Evolutionary conservation across 1,140 invertebrate species (phyloP), one percentile per base, ranked within the genome.

Genomic region (Sinonovacula constricta): DNA sequence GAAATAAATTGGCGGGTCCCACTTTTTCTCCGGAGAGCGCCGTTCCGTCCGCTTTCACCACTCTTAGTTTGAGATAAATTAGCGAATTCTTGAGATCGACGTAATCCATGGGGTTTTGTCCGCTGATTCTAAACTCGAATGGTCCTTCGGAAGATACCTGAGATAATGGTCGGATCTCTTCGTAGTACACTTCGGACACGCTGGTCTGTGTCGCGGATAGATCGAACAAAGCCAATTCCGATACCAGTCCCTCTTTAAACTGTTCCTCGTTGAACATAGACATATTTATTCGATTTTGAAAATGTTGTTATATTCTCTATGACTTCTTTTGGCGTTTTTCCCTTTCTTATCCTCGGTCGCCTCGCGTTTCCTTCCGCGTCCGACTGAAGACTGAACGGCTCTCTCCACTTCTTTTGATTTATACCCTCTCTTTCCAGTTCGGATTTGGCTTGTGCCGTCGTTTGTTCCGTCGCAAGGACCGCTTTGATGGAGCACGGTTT

Each of bases 41-140:
- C 28, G 60, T 63, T 15, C 31, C n/a, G 18, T 63, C 31, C 5
- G 60, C 31, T 34, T 63, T 33, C 3, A 63, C 33, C 24, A 63
- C 31, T 63, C 31, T 34, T 2, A 34, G 3, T 63, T 63, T 63
- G 2, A 63, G 66, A 30, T 39, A 65, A 12, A 53, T 53, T 63
- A 28, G 24, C n/a, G 45, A 31, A 51, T 53, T 51, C 33, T 68
- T 68, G 12, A 68, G 24, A 31, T 68, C 66, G 5, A 68, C 4
- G 54, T 68, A 68, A 34, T 68, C 45, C 66, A 68, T 28, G 3
- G 66, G 54, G 28, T 54, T 51, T 54, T 68, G 51, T 1, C 68
- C 54, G 54, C 60, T 63, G 18, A 81, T 76, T 26, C 28, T 45
- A 60, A 81, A 77, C 53, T n/a, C n/a, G n/a, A n/a, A n/a, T n/a